Percentiles rank a stretch among this genome's conserved stretches.
Evolutionary conservation across 2,888 invertebrate genomes (phyloP).

Genomic region (Isoperla grammatica): DNA sequence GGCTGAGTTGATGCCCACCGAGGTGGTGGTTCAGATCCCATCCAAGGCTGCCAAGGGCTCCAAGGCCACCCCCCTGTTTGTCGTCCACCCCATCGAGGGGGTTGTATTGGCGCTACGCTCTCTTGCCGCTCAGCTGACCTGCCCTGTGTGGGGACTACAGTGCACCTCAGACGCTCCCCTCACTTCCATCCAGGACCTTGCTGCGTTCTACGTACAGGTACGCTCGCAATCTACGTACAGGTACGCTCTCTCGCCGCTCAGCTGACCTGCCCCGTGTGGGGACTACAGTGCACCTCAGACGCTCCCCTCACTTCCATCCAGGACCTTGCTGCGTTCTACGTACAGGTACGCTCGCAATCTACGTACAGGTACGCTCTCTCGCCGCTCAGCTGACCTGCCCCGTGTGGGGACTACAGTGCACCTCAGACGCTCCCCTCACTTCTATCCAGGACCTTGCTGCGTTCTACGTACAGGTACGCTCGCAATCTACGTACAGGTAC

Average conservation of each 20-base stretch:
- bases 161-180: conserved; percentile 73
- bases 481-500: conserved; percentile 48
- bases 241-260: conserved; percentile 66
- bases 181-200: conserved; percentile 63
- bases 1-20: conserved; percentile 69
- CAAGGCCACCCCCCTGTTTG: conserved; percentile 41
- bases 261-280: conserved; percentile 72
- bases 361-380: conserved; percentile 63
- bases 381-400: conserved; percentile 67
- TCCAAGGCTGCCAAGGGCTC: conserved; percentile 46
- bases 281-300: conserved; percentile 79
- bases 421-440: conserved; percentile 63
- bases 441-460: conserved; percentile 67
- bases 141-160: conserved; percentile 84
- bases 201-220: conserved; percentile 59
- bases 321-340: conserved; percentile 66
- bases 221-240: neutral
- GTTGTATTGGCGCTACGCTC: conserved; percentile 63
- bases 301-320: conserved; percentile 68
- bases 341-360: conserved; percentile 41
- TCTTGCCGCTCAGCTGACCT: conserved; percentile 65
- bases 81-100: conserved; percentile 87
- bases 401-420: conserved; percentile 89
- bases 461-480: conserved; percentile 54
- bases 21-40: conserved; percentile 62